Conservation (phyloP, 2,113 vertebrate species). For the Scomber scombrus region DNA sequence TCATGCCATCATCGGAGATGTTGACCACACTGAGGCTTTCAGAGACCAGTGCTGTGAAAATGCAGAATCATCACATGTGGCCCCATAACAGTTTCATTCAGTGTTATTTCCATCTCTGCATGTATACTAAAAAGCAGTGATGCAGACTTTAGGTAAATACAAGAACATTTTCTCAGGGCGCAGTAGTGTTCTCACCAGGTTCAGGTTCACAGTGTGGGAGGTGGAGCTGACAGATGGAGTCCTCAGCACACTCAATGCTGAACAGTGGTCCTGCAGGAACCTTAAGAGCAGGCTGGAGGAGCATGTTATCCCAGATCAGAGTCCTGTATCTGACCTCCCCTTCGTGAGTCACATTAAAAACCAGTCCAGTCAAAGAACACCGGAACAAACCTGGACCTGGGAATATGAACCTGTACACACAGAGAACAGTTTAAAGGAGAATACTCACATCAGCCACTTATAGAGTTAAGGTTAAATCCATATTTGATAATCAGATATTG, state of each 20-base stretch:
- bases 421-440: not conserved
- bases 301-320: conserved; percentile 27
- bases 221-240: conserved; percentile 39
- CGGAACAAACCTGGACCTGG: conserved; percentile 35
- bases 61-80: not conserved
- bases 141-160: no score
- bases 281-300: conserved; percentile 9
- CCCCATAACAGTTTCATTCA: no score
- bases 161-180: no score
- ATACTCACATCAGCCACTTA: no score
- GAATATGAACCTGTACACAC: conserved; percentile 18
- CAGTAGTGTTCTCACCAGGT: conserved; percentile 33
- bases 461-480: no score
- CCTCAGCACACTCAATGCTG: conserved; percentile 27
- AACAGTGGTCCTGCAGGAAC: conserved; percentile 49
- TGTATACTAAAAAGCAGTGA: no score
- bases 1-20: conserved; percentile 8
- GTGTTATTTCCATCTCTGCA: no score
- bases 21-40: conserved; percentile 1
- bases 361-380: conserved; percentile 41
- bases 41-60: not conserved
- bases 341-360: conserved; percentile 34
- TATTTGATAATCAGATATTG: no score
- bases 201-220: conserved; percentile 62
- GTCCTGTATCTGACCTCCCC: conserved; percentile 48